Evolutionary conservation across 1,140 invertebrate genomes (phyloP), one percentile per base, ranked within the genome.

Genomic region (Dinoponera quadriceps): DNA sequence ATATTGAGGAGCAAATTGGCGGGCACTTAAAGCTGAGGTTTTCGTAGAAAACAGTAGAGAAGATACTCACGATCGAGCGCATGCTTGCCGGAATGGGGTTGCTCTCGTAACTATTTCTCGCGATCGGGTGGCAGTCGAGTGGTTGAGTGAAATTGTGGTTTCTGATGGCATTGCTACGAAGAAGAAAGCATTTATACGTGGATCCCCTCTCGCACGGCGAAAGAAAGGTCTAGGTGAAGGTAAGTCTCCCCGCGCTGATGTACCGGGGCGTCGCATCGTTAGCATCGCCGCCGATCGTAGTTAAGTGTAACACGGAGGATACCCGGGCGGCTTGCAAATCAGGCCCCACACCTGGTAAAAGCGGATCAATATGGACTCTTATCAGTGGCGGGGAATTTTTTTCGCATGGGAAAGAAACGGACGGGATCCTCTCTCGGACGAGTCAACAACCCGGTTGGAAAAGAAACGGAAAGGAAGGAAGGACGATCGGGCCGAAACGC

Each of bases 141-240:
- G 73, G 77, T 85, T 92, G 87, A 92, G 88, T 92, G 85, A 91
- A 91, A 89, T 88, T 92, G 88, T 91, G 83, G 87, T 92, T 59
- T 94, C 90, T 94, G 92, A 86, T 92, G 91, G 78, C 86, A 92
- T 92, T 92, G 87, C 92, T 91, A 92, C 90, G 89, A 82, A 90
- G 92, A 92, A 90, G 92, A 93, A 89, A 94, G 91, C 90, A 92
- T 94, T 94, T 94, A 94, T 94, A 94, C 92, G 81, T 84, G 84
- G 85, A 93, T 93, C 93, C 94, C 94, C 94, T 91, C 93, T 94
- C 84, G 38, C 82, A 88, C 73, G 90, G 88, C 78, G 89, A 94
- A 93, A 94, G 93, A 94, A 93, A 94, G 93, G 94, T 94, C 94
- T 94, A 94, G 94, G 94, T 94, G 94, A 94, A 94, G 94, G 94